phyloP scores from a whole-genome alignment of 2,113 vertebrate genomes.

The Megaceryle maxima region DNA sequence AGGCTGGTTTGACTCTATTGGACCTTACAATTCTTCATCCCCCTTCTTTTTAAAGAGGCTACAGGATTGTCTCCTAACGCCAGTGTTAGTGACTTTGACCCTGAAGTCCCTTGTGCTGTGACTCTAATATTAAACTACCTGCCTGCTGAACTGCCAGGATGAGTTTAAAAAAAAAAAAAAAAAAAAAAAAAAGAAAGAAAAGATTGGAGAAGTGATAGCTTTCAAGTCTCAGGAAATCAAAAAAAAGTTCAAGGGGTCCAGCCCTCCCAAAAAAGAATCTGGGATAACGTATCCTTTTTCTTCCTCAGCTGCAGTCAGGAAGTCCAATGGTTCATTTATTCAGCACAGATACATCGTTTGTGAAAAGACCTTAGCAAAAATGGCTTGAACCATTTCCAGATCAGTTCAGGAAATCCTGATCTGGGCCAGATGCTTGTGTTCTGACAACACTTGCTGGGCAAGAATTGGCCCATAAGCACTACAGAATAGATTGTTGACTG shows the following conservation, averaged over 20 bases:
- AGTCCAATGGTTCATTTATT: background rate
- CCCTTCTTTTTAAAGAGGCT: background rate
- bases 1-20: background rate
- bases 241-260: background rate
- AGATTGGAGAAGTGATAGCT: background rate
- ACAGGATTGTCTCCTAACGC: background rate
- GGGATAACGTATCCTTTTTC: background rate
- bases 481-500: background rate
- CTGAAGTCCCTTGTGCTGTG: background rate
- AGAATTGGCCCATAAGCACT: background rate
- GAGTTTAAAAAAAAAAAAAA: background rate
- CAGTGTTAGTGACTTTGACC: background rate
- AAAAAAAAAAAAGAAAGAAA: background rate
- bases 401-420: background rate
- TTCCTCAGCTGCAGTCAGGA: background rate
- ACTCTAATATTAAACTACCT: background rate
- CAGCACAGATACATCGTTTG: background rate
- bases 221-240: background rate
- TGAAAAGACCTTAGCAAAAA: background rate
- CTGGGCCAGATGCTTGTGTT: background rate
- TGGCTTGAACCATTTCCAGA: background rate
- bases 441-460: background rate
- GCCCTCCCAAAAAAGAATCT: background rate
- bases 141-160: background rate
- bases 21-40: background rate